Base-by-base conservation (phyloP, 2,113 vertebrate species). In the Hemicordylus capensis region DNA sequence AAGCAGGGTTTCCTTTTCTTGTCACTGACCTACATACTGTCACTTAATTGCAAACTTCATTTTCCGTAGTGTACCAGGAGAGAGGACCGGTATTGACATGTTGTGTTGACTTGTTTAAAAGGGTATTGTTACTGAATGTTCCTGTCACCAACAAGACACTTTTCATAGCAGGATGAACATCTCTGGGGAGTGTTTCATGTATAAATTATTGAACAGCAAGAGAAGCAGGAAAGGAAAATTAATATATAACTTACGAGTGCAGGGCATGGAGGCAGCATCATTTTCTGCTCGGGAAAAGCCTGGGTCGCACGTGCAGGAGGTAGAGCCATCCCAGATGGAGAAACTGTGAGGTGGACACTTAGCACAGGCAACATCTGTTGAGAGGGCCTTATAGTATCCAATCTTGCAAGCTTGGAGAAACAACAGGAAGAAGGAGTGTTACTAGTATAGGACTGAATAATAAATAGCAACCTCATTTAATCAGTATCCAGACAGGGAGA, bases 271-370 rank as follows among this genome's bases (percentile, higher is more conserved):
- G 1, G 98, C 98, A 0, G 98, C 98, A 64, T 99, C 99, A 0
- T 94, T 98, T 82, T 99, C 98, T 0, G 99, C 98, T 88, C 99
- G 96, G 95, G 98, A 99, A 91, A 97, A 99, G 89, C 97, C 98
- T 72, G 98, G 98, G 75, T 99, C 99, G 19, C 99, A 99, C 93
- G 95, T 97, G 88, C 99, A 99, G 12, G 97, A 98, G 17, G 98
- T 98, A 89, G 98, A 98, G 73, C 98, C 98, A 94, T 99, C 99
- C 93, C 97, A 97, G 91, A 97, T 96, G 9, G 98, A 98, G 95
- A 98, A 99, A 95, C 98, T 99, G 94, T 99, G 97, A 37, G 97
- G 97, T 0, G 99, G 98, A 95, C 99, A 99, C 90, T 99, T 99
- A 95, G 97, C 96, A 90, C 99, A 99, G 88, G 95, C 88, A 39